Base-by-base conservation (phyloP, 2,113 vertebrate species). In the Stigmatopora argus region DNA sequence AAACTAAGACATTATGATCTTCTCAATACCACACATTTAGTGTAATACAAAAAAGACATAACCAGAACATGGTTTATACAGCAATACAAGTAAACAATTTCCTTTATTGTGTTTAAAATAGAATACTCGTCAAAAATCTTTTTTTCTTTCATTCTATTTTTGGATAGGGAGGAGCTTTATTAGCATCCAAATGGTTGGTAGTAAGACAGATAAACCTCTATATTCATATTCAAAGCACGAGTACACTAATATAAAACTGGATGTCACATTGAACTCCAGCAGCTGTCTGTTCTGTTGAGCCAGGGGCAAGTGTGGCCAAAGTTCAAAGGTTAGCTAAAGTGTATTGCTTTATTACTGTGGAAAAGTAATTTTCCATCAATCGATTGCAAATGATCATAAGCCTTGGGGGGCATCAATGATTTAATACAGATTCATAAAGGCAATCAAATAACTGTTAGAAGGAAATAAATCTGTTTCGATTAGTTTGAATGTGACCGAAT, bases 271-370 rank as follows among this genome's bases (percentile, higher is more conserved):
- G 78, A 79, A 84, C 78, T 79, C 86, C 79, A 82, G 59, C 71
- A 71, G 83, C 75, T 62, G 67, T n/a, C 62, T 68, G 56, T 66
- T 52, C 18, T n/a, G 34, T 72, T 65, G 68, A 77, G 79, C 87
- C 87, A 66, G 78, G 46, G 87, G 85, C 87, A 70, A 83, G 51
- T n/a, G 74, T 72, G 78, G 78, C 71, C 72, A 51, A 64, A 83
- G 87, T 86, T 89, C 86, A 89, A 84, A 88, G 89, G 88, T 86
- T 72, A 87, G 63, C 48, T 53, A 74, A 85, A 86, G 83, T 86
- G 85, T 61, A 64, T 65, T 26, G 67, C 78, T 82, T 88, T 83
- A 87, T 88, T 80, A 79, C 67, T 5, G 72, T 65, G 71, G 64
- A 71, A 65, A 89, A 79, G 79, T 79, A 45, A 86, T 86, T 84